Percentiles rank a stretch among this genome's conserved stretches.
Evolutionary conservation across 2,888 invertebrate genomes (phyloP).

Genomic region (Dryocosmus kuriphilus): DNA sequence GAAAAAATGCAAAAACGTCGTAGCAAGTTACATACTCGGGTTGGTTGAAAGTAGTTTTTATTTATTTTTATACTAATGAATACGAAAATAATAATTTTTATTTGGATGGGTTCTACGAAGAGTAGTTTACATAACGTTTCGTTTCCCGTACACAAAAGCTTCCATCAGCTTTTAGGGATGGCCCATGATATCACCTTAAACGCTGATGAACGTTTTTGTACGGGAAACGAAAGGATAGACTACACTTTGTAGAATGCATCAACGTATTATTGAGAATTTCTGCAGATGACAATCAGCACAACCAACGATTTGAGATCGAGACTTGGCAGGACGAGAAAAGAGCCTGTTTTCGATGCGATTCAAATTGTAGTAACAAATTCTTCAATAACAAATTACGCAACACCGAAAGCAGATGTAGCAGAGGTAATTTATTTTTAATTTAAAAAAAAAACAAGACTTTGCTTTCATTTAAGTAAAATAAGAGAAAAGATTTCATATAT

Average conservation of each 20-base stretch:
- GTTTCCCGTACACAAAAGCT: no score
- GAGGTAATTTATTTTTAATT: constrained; percentile 55
- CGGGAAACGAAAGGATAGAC: no score
- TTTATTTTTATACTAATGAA: no score
- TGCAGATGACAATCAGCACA: constrained; percentile 41
- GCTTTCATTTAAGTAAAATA: neutral
- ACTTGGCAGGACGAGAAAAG: constrained; percentile 59
- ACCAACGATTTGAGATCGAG: constrained; percentile 69
- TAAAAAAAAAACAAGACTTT: neutral
- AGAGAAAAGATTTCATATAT: neutral
- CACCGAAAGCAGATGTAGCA: constrained; percentile 58
- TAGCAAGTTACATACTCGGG: constrained; percentile 62
- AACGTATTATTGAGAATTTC: constrained; percentile 43
- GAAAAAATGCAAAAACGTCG: constrained; percentile 79
- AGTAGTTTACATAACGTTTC: no score
- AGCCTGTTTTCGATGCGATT: constrained; percentile 66
- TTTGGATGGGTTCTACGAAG: neutral
- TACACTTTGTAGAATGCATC: neutral
- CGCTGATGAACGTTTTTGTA: no score
- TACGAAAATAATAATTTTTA: neutral
- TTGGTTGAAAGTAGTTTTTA: constrained; percentile 45
- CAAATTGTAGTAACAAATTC: constrained; percentile 72
- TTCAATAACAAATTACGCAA: constrained; percentile 56
- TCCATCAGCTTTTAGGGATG: no score
- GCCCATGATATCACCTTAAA: no score